Evolutionary conservation across 2,797 vertebrate genomes (phyloP).

Genomic region (Sebastes matsubarae): DNA sequence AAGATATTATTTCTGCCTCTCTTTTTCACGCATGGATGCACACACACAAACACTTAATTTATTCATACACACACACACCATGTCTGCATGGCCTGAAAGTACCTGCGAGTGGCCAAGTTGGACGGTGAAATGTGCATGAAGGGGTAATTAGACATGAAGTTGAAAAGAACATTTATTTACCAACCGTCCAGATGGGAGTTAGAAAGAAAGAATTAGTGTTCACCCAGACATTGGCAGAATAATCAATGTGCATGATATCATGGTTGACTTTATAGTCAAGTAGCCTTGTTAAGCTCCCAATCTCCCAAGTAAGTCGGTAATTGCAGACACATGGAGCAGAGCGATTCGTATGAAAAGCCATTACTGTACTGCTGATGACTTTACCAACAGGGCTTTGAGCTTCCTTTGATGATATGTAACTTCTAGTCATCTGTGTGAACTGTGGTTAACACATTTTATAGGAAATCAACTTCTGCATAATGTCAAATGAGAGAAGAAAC

Average conservation of each 20-base stretch:
- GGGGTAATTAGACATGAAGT: conserved; percentile 40
- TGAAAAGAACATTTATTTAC: conserved; percentile 50
- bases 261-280: conserved; percentile 44
- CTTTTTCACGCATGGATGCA: conserved; percentile 6
- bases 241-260: conserved; percentile 53
- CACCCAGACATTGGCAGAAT: conserved; percentile 37
- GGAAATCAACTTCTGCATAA: neutral
- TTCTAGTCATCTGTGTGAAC: neutral
- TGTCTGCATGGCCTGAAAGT: conserved; percentile 16
- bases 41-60: neutral
- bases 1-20: neutral
- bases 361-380: conserved; percentile 24
- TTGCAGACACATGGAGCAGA: conserved; percentile 44
- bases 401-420: neutral
- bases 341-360: conserved; percentile 33
- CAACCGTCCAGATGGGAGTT: conserved; percentile 40
- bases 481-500: conserved; percentile 3
- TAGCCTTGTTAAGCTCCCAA: conserved; percentile 38
- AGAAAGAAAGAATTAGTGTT: conserved; percentile 47
- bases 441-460: neutral
- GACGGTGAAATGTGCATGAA: conserved; percentile 23
- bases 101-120: conserved; percentile 20
- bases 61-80: neutral
- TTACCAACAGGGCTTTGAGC: conserved; percentile 4
- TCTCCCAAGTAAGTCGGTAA: conserved; percentile 43